Conservation (phyloP, 2,888 invertebrate genomes). For the Cryptus viduatorius region DNA sequence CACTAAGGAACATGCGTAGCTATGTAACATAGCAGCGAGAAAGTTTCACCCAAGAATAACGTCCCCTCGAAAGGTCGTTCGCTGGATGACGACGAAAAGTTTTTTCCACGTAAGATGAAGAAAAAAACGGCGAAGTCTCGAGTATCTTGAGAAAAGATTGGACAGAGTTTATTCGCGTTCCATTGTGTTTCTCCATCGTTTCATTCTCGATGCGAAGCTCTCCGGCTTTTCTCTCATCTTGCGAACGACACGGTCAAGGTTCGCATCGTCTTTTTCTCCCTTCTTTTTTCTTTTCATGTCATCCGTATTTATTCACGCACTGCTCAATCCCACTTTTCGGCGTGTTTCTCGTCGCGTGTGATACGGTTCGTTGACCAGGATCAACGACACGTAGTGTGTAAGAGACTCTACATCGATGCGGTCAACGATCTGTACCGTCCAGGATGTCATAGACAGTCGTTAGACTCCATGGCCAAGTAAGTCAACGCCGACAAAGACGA, state of each 20-base stretch:
- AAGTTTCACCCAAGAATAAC: conserved; percentile 13
- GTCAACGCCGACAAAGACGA: too few relatives aligned
- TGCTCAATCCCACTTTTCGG: conserved; percentile 6
- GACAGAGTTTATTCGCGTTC: conserved; percentile 29
- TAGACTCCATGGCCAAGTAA: background rate
- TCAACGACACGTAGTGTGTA: conserved; percentile 46
- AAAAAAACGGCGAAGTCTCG: conserved; percentile 2
- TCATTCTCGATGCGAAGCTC: conserved; percentile 40
- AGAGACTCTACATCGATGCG: background rate
- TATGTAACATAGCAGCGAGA: background rate
- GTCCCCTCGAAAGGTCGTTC: conserved; percentile 10
- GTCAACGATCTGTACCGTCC: background rate
- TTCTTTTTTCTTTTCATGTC: background rate
- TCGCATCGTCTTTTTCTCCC: conserved; percentile 16
- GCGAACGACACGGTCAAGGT: conserved; percentile 55
- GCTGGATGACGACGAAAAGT: conserved; percentile 51
- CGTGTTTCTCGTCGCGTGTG: conserved; percentile 28
- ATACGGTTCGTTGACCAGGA: conserved; percentile 45
- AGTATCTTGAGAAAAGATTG: conserved; percentile 54
- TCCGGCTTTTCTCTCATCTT: conserved; percentile 42
- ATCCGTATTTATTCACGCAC: conserved; percentile 4
- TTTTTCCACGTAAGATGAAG: conserved; percentile 35
- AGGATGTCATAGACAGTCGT: background rate
- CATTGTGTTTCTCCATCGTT: conserved; percentile 35
- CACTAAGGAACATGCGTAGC: background rate